Conservation (phyloP, 2,888 invertebrate genomes). For the Heptascelio sp. region DNA sequence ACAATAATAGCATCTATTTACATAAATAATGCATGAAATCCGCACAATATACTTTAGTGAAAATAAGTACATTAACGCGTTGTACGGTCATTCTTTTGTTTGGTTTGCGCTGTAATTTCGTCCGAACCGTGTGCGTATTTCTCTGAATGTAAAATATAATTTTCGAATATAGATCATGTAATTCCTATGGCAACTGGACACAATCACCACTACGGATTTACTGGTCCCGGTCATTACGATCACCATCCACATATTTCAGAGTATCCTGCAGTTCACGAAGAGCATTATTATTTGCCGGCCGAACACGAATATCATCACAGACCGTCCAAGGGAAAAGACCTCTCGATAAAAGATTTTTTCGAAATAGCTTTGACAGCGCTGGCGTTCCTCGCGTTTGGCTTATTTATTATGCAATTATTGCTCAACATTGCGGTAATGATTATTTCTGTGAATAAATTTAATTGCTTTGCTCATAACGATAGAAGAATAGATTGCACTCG, state of each 20-base stretch:
- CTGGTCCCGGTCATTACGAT: slow-evolving; percentile 70
- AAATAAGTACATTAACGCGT: slow-evolving; percentile 63
- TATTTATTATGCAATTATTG: slow-evolving; percentile 93
- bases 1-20: slow-evolving; percentile 44
- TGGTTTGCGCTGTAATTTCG: slow-evolving; percentile 41
- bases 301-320: slow-evolving; percentile 79
- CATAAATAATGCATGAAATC: slow-evolving; percentile 48
- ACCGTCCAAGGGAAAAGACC: slow-evolving; percentile 85
- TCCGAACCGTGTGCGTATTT: slow-evolving; percentile 27
- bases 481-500: too few relatives aligned
- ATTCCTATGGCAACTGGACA: slow-evolving; percentile 78
- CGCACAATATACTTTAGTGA: slow-evolving; percentile 44
- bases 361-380: slow-evolving; percentile 94
- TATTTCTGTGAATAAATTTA: too few relatives aligned
- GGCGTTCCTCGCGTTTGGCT: slow-evolving; percentile 94
- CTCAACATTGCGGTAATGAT: slow-evolving; percentile 92
- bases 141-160: slow-evolving; percentile 59
- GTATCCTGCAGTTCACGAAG: slow-evolving; percentile 80
- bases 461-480: too few relatives aligned
- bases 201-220: slow-evolving; percentile 74
- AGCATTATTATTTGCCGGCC: slow-evolving; percentile 76
- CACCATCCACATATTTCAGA: slow-evolving; percentile 69
- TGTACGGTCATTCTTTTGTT: slow-evolving; percentile 54
- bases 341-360: slow-evolving; percentile 91
- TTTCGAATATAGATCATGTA: slow-evolving; percentile 73